These are phyloP conservation scores for Eonycteris spelaea DNA, from an alignment of 2,113 vertebrate genomes.

Conservation along the genomic window DNA sequence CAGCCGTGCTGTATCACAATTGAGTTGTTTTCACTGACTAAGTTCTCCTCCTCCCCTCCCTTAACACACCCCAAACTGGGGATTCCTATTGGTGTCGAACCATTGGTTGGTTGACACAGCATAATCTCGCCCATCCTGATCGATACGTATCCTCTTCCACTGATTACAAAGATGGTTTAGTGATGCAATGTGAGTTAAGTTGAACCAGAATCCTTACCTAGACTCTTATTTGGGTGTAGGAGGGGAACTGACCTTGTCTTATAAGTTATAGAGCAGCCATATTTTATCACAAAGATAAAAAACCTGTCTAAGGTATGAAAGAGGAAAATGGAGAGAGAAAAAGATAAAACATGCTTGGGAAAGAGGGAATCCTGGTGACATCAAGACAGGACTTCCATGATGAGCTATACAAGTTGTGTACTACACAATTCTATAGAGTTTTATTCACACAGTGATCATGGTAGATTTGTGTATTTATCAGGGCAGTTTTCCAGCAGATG, in stretches of 20 bases:
- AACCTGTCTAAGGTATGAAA: background rate
- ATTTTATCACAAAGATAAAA: background rate
- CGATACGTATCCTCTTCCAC: background rate
- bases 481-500: background rate
- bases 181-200: background rate
- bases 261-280: background rate
- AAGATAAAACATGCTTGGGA: background rate
- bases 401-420: background rate
- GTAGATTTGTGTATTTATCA: background rate
- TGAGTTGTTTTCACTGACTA: background rate
- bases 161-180: background rate
- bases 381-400: background rate
- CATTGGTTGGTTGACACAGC: background rate
- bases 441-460: rapidly evolving
- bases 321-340: background rate
- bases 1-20: background rate
- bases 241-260: background rate
- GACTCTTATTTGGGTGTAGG: background rate
- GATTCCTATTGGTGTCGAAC: background rate
- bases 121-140: background rate
- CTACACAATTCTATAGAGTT: background rate
- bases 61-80: background rate
- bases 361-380: background rate
- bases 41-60: background rate
- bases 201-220: background rate